Base-by-base conservation (phyloP, 2,113 vertebrate genomes). In the Oreochromis aureus region DNA sequence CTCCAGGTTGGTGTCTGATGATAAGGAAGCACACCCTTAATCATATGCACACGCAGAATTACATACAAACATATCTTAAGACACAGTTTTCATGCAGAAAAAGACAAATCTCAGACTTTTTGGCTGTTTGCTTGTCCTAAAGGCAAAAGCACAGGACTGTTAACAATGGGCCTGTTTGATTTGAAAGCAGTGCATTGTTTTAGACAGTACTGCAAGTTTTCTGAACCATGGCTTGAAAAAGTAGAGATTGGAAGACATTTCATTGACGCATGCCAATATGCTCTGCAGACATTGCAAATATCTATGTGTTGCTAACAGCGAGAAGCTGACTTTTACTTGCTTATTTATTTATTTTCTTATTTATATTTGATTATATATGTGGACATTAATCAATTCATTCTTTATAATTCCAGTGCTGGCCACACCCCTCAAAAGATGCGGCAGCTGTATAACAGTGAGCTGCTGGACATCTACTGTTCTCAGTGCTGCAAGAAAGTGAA, bases 401-500 rank as follows among this genome's bases (percentile, higher is more conserved):
- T 73, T 7, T 89, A 46, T 82, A 1, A 10, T 53, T 71, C 10
- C 96, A 99, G 98, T 39, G 98, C 97, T 4, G 98, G 98, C 5
- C 98, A 99, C 95, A 99, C 98, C 1, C 98, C 98, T 6, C 96
- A 97, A 93, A 99, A 98, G 95, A 96, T 96, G 96, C 97, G 96
- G 8, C 97, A 97, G 34, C 61, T 96, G 27, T 98, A 97, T 91
- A 97, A 96, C 95, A 97, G 94, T 4, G 98, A 99, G 61, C 93
- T 98, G 34, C 95, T 98, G 94, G 98, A 99, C 81, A 96, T 98
- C 66, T 98, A 98, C 96, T 99, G 99, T 86, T 98, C 98, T 24
- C 98, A 99, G 95, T 99, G 99, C 97, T 98, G 98, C 95, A 99
- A 98, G 96, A 99, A 99, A 84, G 98, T 99, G 87, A 98, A 98